Conservation (phyloP, 2,113 vertebrate species). For the Catagonus wagneri region DNA sequence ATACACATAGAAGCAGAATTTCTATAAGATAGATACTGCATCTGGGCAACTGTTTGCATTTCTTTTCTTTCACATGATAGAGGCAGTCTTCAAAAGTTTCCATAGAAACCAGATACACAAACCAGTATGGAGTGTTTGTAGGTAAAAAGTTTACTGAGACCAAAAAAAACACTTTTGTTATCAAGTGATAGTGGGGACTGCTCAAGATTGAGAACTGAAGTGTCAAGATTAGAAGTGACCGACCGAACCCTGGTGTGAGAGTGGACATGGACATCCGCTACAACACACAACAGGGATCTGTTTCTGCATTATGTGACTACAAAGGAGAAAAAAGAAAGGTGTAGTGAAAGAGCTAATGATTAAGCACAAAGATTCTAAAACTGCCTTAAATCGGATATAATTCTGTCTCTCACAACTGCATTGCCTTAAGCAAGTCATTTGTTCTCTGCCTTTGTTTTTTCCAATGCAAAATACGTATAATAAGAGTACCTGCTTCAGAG, state of each 20-base stretch:
- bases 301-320: slow-evolving; percentile 78
- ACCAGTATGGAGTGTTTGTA: background rate
- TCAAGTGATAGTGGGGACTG: background rate
- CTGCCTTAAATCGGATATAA: background rate
- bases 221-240: background rate
- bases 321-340: background rate
- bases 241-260: background rate
- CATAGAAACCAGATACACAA: background rate
- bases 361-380: background rate
- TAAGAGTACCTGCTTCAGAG: background rate
- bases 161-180: background rate
- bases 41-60: background rate
- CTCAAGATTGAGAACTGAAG: background rate
- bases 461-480: background rate
- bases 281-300: slow-evolving; percentile 78
- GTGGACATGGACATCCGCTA: slow-evolving; percentile 58
- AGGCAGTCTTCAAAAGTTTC: background rate
- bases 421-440: background rate
- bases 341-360: background rate
- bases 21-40: background rate
- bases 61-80: background rate
- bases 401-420: background rate
- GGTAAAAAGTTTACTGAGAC: background rate
- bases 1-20: background rate
- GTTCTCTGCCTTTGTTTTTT: background rate